These are phyloP conservation scores for Parauchenoglanis ngamensis DNA, from an alignment of 2,797 vertebrate species.

Conservation along the genomic window DNA sequence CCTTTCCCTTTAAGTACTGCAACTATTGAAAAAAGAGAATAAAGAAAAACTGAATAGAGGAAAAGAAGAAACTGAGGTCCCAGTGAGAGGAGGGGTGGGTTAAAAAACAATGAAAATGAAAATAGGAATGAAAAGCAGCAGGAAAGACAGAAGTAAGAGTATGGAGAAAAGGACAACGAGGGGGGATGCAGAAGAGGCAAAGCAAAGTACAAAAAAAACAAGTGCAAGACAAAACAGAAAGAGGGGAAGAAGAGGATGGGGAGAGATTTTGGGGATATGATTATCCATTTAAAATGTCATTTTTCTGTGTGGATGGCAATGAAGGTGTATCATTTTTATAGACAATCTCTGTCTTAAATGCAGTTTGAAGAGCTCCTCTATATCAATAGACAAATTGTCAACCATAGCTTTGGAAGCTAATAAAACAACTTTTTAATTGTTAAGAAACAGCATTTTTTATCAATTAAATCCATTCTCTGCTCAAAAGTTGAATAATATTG, in stretches of 20 bases:
- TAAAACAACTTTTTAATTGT: not conserved
- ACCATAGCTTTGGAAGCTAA: not conserved
- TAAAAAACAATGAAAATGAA: constrained; percentile 78
- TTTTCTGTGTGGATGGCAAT: constrained; percentile 67
- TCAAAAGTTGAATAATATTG: not conserved
- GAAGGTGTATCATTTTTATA: constrained; percentile 47
- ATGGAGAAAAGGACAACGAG: constrained; percentile 60
- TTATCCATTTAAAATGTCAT: constrained; percentile 57
- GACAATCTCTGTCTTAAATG: constrained; percentile 3
- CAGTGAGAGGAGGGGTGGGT: constrained; percentile 59
- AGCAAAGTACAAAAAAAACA: constrained; percentile 62
- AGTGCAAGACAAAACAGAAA: constrained; percentile 47
- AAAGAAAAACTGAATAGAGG: constrained; percentile 82
- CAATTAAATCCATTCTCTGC: not conserved
- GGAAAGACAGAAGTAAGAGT: constrained; percentile 65
- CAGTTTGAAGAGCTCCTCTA: not conserved
- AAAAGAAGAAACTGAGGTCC: constrained; percentile 76
- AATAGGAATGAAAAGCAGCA: constrained; percentile 78
- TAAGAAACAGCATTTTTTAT: not conserved
- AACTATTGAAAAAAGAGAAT: constrained; percentile 80
- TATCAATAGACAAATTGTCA: not conserved
- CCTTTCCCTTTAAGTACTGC: constrained; percentile 79
- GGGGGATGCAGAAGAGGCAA: constrained; percentile 67
- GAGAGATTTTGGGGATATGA: constrained; percentile 52
- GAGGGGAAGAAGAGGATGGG: not conserved